Evolutionary conservation across 2,888 invertebrate genomes (phyloP), one percentile per base, ranked within the genome.

Genomic region (Polia nebulosa): DNA sequence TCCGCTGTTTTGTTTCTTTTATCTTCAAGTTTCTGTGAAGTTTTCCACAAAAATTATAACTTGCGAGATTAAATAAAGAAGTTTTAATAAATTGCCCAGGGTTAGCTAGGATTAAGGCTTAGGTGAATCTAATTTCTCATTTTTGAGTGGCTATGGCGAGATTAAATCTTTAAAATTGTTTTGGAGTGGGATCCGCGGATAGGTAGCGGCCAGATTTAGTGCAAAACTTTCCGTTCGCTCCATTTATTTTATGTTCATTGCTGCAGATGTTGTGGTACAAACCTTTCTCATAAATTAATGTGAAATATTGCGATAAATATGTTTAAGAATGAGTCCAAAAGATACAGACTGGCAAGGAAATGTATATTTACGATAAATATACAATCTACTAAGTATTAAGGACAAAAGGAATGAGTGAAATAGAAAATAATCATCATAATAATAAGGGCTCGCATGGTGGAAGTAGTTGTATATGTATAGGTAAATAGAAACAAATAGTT

Each of bases 1-100:
- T 95, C 94, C 94, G 94, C 92, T 95, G 95, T 94, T 95, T 94
- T 94, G 94, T 94, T 95, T 93, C 93, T 91, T 94, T 94, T 94
- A 93, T 94, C 93, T 92, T 88, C 85, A 90, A 94, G 92, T 94
- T 94, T 92, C 87, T 90, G 90, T 91, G 88, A 94, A 93, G 91
- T 93, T 92, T 88, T 88, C 90, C 92, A 91, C 92, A 93, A 92
- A 94, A 95, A 95, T 94, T 94, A 94, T 94, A 94, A 95, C 93
- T 94, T 94, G 89, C 81, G 81, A 94, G 93, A 94, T 94, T 94
- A 94, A 93, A 93, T 94, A 93, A 88, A 92, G 89, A 94, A 94
- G 90, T 94, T 94, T 93, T 93, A 93, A 94, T 93, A 94, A 94
- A 95, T 94, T 92, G 91, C 91, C 87, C 86, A 87, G 87, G 90